A percentile compares a stretch with the other conserved stretches of the same genome.
phyloP scores from a whole-genome alignment of 2,888 invertebrate genomes.

The Abrostola triplasia region DNA sequence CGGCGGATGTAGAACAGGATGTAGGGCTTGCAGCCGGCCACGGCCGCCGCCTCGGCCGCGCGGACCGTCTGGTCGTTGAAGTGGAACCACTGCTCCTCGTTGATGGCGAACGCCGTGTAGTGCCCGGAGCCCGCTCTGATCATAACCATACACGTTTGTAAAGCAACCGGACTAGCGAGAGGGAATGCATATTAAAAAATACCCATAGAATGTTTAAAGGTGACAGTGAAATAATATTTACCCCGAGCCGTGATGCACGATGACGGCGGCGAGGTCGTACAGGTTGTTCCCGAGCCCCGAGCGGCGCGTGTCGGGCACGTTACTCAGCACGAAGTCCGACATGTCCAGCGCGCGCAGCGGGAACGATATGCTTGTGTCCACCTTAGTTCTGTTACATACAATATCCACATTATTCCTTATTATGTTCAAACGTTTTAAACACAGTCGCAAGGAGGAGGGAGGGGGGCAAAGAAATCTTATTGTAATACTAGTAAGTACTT shows the following conservation, averaged over 20 bases:
- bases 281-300: constrained; percentile 89
- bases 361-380: constrained; percentile 93
- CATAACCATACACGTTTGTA: constrained; percentile 38
- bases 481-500: too few species aligned
- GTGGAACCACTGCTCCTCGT: constrained; percentile 94
- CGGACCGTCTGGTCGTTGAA: constrained; percentile 96
- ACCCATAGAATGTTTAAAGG: too few species aligned
- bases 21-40: constrained; percentile 94
- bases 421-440: too few species aligned
- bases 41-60: constrained; percentile 89
- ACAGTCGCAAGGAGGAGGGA: background rate
- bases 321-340: constrained; percentile 92
- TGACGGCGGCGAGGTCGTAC: constrained; percentile 94
- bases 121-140: constrained; percentile 94
- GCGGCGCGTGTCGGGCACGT: constrained; percentile 90
- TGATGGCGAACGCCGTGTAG: constrained; percentile 94
- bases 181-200: too few species aligned
- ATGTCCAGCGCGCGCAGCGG: constrained; percentile 93
- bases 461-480: background rate
- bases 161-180: background rate
- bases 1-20: constrained; percentile 94
- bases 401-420: background rate
- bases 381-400: constrained; percentile 88
- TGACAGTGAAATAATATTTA: constrained; percentile 59
- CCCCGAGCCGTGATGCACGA: constrained; percentile 95